Evolutionary conservation across 2,888 invertebrate genomes (phyloP).

Genomic region (Tineola bisselliella): DNA sequence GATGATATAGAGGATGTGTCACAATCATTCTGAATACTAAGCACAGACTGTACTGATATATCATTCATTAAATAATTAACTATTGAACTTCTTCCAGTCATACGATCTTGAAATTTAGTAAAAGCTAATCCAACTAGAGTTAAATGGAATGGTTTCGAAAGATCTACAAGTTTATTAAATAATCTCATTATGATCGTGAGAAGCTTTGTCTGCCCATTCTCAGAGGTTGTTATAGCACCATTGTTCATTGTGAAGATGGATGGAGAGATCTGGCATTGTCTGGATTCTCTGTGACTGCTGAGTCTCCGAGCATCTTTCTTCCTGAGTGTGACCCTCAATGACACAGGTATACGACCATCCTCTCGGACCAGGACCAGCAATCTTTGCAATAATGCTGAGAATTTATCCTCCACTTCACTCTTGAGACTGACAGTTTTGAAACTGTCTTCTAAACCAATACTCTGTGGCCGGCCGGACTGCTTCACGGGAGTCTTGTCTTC

Average conservation of each 20-base stretch:
- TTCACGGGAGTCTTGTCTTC: conserved; percentile 78
- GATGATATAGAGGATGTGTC: conserved; percentile 54
- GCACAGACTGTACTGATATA: conserved; percentile 80
- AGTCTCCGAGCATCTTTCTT: conserved; percentile 75
- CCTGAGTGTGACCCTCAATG: conserved; percentile 77
- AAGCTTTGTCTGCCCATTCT: conserved; percentile 71
- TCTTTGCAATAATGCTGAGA: conserved; percentile 74
- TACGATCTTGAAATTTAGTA: conserved; percentile 80
- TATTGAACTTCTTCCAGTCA: conserved; percentile 75
- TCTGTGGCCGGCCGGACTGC: conserved; percentile 79
- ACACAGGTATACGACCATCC: conserved; percentile 81
- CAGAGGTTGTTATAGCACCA: conserved; percentile 57
- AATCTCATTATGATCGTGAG: conserved; percentile 77
- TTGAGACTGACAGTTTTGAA: conserved; percentile 78
- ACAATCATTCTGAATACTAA: conserved; percentile 70
- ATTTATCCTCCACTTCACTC: conserved; percentile 78
- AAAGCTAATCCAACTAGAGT: conserved; percentile 84
- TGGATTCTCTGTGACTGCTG: conserved; percentile 77
- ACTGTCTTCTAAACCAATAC: conserved; percentile 82
- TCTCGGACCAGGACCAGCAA: conserved; percentile 77
- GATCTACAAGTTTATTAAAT: conserved; percentile 77
- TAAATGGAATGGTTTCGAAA: conserved; percentile 79
- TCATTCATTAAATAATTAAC: conserved; percentile 80
- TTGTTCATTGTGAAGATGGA: conserved; percentile 68
- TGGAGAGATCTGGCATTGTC: conserved; percentile 77